phyloP scores from a whole-genome alignment of 2,797 vertebrate genomes.

The Notamacropus eugenii region DNA sequence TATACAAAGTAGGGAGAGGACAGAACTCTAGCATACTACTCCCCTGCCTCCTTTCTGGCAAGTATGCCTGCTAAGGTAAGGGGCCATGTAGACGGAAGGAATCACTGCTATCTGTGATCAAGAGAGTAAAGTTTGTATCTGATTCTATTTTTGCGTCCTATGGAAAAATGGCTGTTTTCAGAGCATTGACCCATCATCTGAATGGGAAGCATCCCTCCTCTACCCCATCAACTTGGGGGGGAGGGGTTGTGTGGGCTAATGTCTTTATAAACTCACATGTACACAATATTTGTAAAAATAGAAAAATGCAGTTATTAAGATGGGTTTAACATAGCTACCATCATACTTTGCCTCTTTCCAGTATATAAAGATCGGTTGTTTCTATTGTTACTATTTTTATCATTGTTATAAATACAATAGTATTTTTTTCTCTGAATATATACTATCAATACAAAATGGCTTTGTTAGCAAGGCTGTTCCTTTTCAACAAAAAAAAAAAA shows the following conservation, averaged over 20 bases:
- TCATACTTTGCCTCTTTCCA: neutral
- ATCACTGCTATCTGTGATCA: neutral
- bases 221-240: too few species aligned
- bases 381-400: neutral
- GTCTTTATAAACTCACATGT: neutral
- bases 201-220: neutral
- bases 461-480: neutral
- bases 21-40: neutral
- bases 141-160: neutral
- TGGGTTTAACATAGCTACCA: neutral
- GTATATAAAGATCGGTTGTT: neutral
- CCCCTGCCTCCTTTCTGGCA: neutral
- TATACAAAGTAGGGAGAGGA: neutral
- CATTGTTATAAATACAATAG: neutral
- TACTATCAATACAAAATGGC: neutral
- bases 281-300: neutral
- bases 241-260: neutral
- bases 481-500: conserved; percentile 11
- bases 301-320: neutral
- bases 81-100: neutral
- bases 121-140: neutral
- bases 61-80: neutral
- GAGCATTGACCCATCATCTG: neutral
- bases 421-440: neutral
- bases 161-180: neutral